These are phyloP conservation scores for Saccostrea cuccullata DNA, from an alignment of 1,140 invertebrate species.

Conservation along the genomic window DNA sequence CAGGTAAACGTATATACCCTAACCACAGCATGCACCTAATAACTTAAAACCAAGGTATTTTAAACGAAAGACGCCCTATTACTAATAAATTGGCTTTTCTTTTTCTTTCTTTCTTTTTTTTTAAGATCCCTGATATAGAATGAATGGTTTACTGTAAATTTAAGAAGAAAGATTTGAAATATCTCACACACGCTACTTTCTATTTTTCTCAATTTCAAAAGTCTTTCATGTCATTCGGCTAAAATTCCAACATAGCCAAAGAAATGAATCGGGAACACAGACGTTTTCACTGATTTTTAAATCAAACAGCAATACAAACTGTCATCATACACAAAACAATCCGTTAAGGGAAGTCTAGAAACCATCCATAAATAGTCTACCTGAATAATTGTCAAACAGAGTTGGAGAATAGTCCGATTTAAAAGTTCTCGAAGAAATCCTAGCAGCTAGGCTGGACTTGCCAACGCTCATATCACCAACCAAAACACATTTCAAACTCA, in stretches of 20 bases:
- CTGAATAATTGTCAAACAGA: slow-evolving; percentile 62
- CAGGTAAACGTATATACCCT: slow-evolving; percentile 9
- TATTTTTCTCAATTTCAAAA: neutral
- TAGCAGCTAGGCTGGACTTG: slow-evolving; percentile 69
- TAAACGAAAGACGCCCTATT: slow-evolving; percentile 9
- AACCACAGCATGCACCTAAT: neutral
- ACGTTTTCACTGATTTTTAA: neutral
- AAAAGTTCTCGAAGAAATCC: slow-evolving; percentile 61
- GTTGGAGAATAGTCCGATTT: slow-evolving; percentile 63
- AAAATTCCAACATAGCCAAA: neutral
- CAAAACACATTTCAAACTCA: slow-evolving; percentile 90
- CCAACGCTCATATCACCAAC: slow-evolving; percentile 95
- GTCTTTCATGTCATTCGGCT: neutral
- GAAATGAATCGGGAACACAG: neutral
- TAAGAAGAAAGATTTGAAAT: neutral
- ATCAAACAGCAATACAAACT: neutral
- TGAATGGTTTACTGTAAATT: neutral
- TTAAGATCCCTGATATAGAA: neutral
- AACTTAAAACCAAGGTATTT: neutral
- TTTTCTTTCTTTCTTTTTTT: neutral
- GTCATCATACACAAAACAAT: neutral
- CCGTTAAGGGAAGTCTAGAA: neutral
- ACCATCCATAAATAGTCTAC: slow-evolving; percentile 42
- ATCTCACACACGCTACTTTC: neutral
- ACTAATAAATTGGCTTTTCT: neutral